phyloP scores from a whole-genome alignment of 2,797 vertebrate genomes.

The Sparidentex hasta region DNA sequence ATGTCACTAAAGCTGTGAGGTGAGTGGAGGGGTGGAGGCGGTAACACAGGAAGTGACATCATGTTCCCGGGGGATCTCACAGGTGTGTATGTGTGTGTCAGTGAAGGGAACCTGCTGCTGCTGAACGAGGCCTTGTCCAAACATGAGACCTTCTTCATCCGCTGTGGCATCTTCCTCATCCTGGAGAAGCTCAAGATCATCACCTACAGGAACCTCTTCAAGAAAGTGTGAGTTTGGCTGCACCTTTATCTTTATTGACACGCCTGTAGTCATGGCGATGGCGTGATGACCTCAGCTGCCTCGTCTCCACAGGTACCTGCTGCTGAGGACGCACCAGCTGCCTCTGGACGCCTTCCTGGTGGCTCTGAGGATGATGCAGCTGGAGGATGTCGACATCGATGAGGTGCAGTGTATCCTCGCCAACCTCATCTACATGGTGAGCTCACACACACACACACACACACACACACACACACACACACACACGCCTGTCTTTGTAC shows the following conservation, averaged over 20 bases:
- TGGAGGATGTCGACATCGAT: conserved; percentile 95
- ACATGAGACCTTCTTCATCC: conserved; percentile 98
- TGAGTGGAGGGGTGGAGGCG: conserved; percentile 56
- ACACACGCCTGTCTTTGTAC: background rate
- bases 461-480: conserved; percentile 1
- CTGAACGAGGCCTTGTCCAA: conserved; percentile 92
- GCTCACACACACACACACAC: background rate
- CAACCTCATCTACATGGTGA: conserved; percentile 97
- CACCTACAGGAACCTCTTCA: conserved; percentile 97
- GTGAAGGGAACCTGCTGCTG: conserved; percentile 95
- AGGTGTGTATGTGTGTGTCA: conserved; percentile 61
- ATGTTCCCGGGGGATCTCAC: background rate
- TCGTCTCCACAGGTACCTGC: conserved; percentile 86
- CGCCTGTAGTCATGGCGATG: background rate
- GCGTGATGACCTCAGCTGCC: background rate
- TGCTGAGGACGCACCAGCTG: conserved; percentile 95
- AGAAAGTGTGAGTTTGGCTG: conserved; percentile 93
- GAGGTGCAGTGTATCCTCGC: conserved; percentile 98
- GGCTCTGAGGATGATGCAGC: conserved; percentile 93
- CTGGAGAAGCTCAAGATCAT: conserved; percentile 98
- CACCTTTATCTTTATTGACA: too few species aligned
- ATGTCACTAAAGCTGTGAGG: conserved; percentile 96
- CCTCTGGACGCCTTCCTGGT: conserved; percentile 95
- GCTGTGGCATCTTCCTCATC: conserved; percentile 98
- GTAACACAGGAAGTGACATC: conserved; percentile 23